Base-by-base conservation (phyloP, 2,888 invertebrate species). In the Incurvaria masculella region DNA sequence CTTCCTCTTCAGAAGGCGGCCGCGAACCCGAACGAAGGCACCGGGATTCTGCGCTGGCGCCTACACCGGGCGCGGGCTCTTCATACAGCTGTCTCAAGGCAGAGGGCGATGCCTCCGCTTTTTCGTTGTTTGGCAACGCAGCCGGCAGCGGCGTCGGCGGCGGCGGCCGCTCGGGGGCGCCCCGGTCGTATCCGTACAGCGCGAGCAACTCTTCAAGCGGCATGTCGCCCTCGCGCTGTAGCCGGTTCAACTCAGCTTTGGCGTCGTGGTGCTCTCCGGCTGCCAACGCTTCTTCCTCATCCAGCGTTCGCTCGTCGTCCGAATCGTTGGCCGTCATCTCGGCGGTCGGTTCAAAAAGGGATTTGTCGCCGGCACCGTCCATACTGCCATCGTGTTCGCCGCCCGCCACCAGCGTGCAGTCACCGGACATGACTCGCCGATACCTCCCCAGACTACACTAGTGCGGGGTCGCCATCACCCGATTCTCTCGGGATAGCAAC, bases 241-340 rank as follows among this genome's bases (percentile, higher is more conserved):
- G 79, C 65, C 90, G 92, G 58, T 89, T 89, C 44, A 97, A 82
- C 74, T 97, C 97, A 61, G 91, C 91, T 61, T 88, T 86, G 44
- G 91, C 88, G 70, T 95, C 94, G 59, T 88, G 87, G 44, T 83
- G 78, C 72, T 92, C 92, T 54, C 89, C 87, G 59, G 91, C 91
- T 57, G 94, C 94, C 66, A 96, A 73, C 45, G 94, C 94, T 81
- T 97, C 97, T 81, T 97, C 97, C 79, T 97, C 97, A 68, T 96
- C 97, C 66, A 97, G 69, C 52, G 97, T 97, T 67, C 92, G 85
- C 68, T 97, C 97, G 80, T 97, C 97, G 72, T 97, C 97, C 75
- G 93, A 96, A 73, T 97, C 97, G 84, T 97, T 92, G 54, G 96
- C 90, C 83, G 97, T 88, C 94, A 97, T 94, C 72, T 96, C 96